A percentile compares a stretch with the other conserved stretches of the same genome.
These are phyloP conservation scores for Uropsilus gracilis DNA, from an alignment of 2,113 vertebrate species.

Conservation along the genomic window DNA sequence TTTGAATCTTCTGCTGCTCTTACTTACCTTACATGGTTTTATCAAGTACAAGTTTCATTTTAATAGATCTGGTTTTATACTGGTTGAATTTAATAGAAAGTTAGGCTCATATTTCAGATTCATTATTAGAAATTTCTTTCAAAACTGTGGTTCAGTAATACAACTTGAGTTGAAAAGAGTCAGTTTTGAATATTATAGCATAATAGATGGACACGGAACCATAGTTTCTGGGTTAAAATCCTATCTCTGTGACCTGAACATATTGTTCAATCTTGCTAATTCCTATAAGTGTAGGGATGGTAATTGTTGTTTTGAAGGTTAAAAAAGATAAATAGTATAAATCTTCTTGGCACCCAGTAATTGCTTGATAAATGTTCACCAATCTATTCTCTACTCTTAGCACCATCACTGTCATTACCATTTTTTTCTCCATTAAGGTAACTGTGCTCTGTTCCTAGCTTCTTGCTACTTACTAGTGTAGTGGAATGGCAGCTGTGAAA, in stretches of 20 bases:
- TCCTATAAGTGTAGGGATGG: neutral
- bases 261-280: neutral
- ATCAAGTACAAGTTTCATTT: neutral
- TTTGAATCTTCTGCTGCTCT: neutral
- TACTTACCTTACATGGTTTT: neutral
- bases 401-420: neutral
- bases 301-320: neutral
- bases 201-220: neutral
- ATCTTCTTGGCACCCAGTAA: neutral
- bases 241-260: neutral
- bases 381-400: neutral
- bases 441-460: neutral
- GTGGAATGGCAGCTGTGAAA: neutral
- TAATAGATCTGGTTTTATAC: neutral
- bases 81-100: slow-evolving; percentile 30
- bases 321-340: neutral
- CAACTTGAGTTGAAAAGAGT: neutral
- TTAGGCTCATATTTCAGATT: neutral
- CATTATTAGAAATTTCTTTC: neutral
- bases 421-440: neutral
- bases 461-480: neutral
- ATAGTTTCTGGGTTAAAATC: neutral
- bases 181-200: neutral
- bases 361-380: neutral
- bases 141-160: slow-evolving; percentile 3